These are phyloP conservation scores for Harpalus rufipes DNA, from an alignment of 2,888 invertebrate species.

Conservation along the genomic window DNA sequence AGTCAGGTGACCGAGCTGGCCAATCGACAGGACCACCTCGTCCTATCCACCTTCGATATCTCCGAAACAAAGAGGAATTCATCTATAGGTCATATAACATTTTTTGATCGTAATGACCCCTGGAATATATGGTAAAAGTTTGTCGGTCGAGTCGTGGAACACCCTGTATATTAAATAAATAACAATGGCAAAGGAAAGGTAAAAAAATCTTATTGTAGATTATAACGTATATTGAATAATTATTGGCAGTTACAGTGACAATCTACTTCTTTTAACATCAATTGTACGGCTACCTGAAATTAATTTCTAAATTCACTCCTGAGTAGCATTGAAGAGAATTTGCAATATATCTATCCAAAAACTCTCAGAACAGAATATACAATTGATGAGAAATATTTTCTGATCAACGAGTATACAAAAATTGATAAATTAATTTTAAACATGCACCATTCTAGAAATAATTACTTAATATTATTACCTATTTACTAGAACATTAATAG, in stretches of 20 bases:
- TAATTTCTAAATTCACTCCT: slow-evolving; percentile 53
- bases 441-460: slow-evolving; percentile 39
- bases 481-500: slow-evolving; percentile 34
- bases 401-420: slow-evolving; percentile 9
- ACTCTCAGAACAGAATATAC: slow-evolving; percentile 37
- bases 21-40: no score
- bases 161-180: no score
- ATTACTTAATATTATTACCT: slow-evolving; percentile 38
- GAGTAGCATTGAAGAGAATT: slow-evolving; percentile 48
- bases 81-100: no score
- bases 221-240: slow-evolving; percentile 58
- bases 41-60: no score
- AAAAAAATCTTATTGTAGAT: background rate
- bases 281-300: slow-evolving; percentile 55
- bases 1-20: no score
- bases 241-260: slow-evolving; percentile 61
- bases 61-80: no score
- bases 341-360: slow-evolving; percentile 44
- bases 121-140: no score
- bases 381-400: slow-evolving; percentile 19
- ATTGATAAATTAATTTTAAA: background rate
- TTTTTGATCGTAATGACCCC: no score
- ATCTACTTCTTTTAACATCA: slow-evolving; percentile 56
- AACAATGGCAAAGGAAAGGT: background rate
- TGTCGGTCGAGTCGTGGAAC: no score